A percentile compares a stretch with the other conserved stretches of the same genome.
Conservation (phyloP, 1,140 invertebrate genomes). For the Aculops lycopersici region DNA sequence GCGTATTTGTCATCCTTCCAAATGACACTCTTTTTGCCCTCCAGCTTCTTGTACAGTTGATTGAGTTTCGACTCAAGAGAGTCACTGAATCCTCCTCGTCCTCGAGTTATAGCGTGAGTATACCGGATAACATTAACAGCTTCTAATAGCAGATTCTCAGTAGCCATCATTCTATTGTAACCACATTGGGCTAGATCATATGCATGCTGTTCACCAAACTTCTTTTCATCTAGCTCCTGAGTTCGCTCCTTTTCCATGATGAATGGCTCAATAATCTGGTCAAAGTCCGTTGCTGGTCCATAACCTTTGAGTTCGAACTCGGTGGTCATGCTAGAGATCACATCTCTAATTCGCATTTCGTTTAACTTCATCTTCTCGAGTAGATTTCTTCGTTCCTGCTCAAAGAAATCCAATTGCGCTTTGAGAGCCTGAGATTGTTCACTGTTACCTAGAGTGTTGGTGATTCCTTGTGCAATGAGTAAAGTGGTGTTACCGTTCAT, state of each 20-base stretch:
- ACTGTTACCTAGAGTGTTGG: too few relatives aligned
- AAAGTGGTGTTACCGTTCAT: too few relatives aligned
- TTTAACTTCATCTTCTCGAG: too few relatives aligned
- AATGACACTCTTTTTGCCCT: conserved; percentile 8
- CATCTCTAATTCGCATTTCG: too few relatives aligned
- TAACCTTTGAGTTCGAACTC: too few relatives aligned
- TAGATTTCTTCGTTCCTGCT: too few relatives aligned
- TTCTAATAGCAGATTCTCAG: conserved; percentile 1
- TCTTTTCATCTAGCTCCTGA: conserved; percentile 4
- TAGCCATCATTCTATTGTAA: background rate
- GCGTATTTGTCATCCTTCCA: conserved; percentile 7
- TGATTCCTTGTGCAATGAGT: too few relatives aligned
- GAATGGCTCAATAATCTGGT: background rate
- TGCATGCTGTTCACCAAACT: conserved; percentile 3
- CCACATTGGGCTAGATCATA: conserved; percentile 2
- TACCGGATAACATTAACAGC: background rate
- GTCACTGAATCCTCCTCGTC: background rate
- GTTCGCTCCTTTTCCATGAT: background rate
- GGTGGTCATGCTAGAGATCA: too few relatives aligned
- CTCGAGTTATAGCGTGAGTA: conserved; percentile 2
- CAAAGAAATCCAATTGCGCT: too few relatives aligned
- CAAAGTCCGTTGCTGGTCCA: too few relatives aligned
- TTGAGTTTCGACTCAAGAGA: conserved; percentile 2
- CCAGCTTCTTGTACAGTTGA: conserved; percentile 1
- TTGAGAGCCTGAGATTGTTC: too few relatives aligned